Base-by-base conservation (phyloP, 2,797 vertebrate genomes). In the Neosilurus mollespiculum region DNA sequence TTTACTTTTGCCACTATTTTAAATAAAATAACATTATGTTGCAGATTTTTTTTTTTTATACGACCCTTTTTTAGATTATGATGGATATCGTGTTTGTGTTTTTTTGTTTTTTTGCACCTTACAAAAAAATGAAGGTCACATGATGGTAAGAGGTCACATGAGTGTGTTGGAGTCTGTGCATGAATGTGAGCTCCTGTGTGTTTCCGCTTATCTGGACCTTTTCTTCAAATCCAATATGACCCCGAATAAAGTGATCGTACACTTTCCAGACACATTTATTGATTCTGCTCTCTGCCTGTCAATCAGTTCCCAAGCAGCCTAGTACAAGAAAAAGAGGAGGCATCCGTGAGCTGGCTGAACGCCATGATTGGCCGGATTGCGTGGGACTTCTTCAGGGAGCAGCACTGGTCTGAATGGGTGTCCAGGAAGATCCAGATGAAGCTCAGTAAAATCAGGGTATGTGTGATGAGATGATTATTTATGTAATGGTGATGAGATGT, bases 341-440 rank as follows among this genome's bases (percentile, higher is more conserved):
- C 96, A 30, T 88, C 93, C 37, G 95, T 97, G 87, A 95, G 96
- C 90, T 99, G 98, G 98, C 93, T 98, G 86, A 99, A 99, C 0
- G 96, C 96, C 24, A 92, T 95, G 84, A 91, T 97, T 22, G 96
- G 97, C 84, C 96, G 98, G 85, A 91, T 98, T 88, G 94, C 96
- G 87, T 99, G 97, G 98, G 97, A 99, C 91, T 98, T 99, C 91
- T 94, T 99, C 88, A 93, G 94, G n/a, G 97, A 99, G 89, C 96
- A 96, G 62, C 94, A 98, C 86, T 99, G 98, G 98, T 95, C 95
- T 72, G 95, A 98, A 62, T 81, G 96, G 83, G 97, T 99, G 81
- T 98, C 97, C 72, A 98, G 96, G 93, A 99, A 99, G 94, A 99
- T 99, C 90, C 98, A 99, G 91, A 98, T 99, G 97, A 99, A 99